Base-by-base conservation (phyloP, 2,888 invertebrate genomes). In the Rhogogaster chlorosoma region DNA sequence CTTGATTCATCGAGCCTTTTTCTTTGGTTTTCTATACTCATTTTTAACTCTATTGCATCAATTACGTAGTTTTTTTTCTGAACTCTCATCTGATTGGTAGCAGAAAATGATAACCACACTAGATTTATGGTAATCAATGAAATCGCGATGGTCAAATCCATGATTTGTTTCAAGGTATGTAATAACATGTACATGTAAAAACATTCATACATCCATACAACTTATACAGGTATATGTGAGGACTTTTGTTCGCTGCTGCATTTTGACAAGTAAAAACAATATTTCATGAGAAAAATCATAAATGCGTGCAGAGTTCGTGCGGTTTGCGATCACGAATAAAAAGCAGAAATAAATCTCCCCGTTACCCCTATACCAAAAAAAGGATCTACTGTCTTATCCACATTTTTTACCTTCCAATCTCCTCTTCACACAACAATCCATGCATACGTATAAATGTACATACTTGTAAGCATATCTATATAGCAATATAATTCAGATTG, bases 401-500 rank as follows among this genome's bases (percentile, higher is more conserved):
- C 29, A 42, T 45, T 45, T 73, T 38, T 73, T 73, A 15, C 42
- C 45, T 45, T 73, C 73, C 73, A 73, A 73, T 73, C 45, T 73
- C 38, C 42, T 45, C 77, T 45, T 29, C 49, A 67, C 32, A 26
- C 67, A 61, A 53, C n/a, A 32, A 12, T 12, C 26, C 67, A 18
- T 32, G 32, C 26, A 6, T 67, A 67, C 32, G 32, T 67, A 32
- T 22, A n/a, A n/a, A 10, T 32, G 12, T 67, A 29, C 15, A 26
- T 67, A 32, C 29, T 6, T 61, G 12, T 67, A 29, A 22, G 3
- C 12, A 9, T 36, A n/a, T n/a, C 49, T 18, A 49, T 49, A 45
- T 45, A 32, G 71, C n/a, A 12, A 73, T 42, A 73, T 73, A 42
- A 77, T 77, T 77, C 77, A 77, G 77, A 77, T 77, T 77, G 53